Conservation (phyloP, 2,888 invertebrate species). For the Cheilosia scutellata region DNA sequence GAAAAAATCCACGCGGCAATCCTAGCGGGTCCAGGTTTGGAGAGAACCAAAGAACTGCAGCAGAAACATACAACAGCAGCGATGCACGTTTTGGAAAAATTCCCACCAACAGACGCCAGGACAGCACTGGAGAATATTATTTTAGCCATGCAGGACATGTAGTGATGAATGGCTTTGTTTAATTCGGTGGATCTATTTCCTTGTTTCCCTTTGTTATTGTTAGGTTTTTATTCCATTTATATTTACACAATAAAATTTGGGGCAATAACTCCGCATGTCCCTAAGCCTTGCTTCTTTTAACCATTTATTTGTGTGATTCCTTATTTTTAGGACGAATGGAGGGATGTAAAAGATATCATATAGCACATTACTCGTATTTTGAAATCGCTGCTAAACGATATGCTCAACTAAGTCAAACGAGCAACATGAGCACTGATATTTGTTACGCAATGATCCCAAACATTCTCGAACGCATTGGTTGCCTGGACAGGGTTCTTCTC, state of each 20-base stretch:
- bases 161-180: slow-evolving; percentile 37
- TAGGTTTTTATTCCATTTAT: slow-evolving; percentile 44
- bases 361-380: no score
- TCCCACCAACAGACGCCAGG: slow-evolving; percentile 92
- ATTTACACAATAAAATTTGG: slow-evolving; percentile 14
- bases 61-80: slow-evolving; percentile 91
- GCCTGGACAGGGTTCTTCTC: no score
- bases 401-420: no score
- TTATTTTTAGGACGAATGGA: no score
- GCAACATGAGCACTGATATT: no score
- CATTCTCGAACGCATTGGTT: no score
- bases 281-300: no score
- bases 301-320: no score
- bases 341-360: no score
- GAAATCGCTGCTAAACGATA: no score
- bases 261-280: no score
- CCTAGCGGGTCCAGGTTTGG: slow-evolving; percentile 89
- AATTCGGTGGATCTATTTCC: neutral
- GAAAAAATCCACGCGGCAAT: slow-evolving; percentile 86
- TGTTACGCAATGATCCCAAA: no score
- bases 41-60: slow-evolving; percentile 90
- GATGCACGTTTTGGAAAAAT: slow-evolving; percentile 89
- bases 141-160: slow-evolving; percentile 90
- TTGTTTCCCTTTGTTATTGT: slow-evolving; percentile 34
- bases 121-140: slow-evolving; percentile 94